These are phyloP conservation scores for Chaenogobius annularis DNA, from an alignment of 2,113 vertebrate species.

Conservation along the genomic window DNA sequence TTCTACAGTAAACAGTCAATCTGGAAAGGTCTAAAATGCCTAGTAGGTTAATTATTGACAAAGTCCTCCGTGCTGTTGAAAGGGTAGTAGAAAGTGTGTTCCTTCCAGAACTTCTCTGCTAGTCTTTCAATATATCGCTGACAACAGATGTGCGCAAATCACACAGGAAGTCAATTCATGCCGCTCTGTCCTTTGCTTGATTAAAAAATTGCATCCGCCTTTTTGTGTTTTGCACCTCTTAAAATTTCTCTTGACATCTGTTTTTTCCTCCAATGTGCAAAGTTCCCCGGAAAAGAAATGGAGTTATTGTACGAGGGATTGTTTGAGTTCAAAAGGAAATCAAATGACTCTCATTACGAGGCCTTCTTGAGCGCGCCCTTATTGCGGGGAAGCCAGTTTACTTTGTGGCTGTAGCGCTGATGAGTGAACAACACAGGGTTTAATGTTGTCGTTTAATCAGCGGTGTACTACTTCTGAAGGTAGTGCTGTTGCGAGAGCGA, in stretches of 20 bases:
- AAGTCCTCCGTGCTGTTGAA: constrained; percentile 30
- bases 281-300: constrained; percentile 47
- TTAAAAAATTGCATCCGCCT: constrained; percentile 21
- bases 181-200: constrained; percentile 48
- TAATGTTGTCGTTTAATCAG: constrained; percentile 43
- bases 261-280: constrained; percentile 46
- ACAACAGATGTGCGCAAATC: constrained; percentile 19
- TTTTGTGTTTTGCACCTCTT: constrained; percentile 36
- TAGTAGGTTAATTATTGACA: constrained; percentile 56
- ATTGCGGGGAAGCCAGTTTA: constrained; percentile 35
- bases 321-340: constrained; percentile 46
- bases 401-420: constrained; percentile 40
- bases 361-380: constrained; percentile 50
- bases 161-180: constrained; percentile 35
- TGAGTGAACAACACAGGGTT: constrained; percentile 33
- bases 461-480: constrained; percentile 23
- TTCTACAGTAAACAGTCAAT: constrained; percentile 23
- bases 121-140: constrained; percentile 38
- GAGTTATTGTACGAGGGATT: constrained; percentile 37
- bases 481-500: constrained; percentile 7
- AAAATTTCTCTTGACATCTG: constrained; percentile 54
- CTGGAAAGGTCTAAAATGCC: constrained; percentile 27
- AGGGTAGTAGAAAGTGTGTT: constrained; percentile 47
- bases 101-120: constrained; percentile 51
- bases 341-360: constrained; percentile 51